Percentiles rank a stretch among this genome's conserved stretches.
phyloP scores from a whole-genome alignment of 2,888 invertebrate genomes.

The Uropetala carovei region DNA sequence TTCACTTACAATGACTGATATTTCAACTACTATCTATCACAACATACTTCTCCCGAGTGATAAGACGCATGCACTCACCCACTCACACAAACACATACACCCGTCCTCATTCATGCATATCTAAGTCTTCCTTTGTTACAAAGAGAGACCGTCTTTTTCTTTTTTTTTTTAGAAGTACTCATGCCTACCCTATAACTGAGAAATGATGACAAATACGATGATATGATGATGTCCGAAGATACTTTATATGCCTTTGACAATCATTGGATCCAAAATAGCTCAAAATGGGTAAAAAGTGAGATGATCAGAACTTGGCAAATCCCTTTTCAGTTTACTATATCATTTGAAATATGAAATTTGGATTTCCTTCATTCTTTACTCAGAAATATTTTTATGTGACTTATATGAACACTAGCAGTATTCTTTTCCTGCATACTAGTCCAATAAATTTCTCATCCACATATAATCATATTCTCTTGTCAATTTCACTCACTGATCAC shows the following conservation, averaged over 20 bases:
- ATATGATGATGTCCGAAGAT: constrained; percentile 63
- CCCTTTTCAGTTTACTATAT: constrained; percentile 55
- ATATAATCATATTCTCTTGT: constrained; percentile 50
- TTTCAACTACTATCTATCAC: constrained; percentile 68
- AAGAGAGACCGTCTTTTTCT: constrained; percentile 54
- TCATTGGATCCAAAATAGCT: constrained; percentile 61
- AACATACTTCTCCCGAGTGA: constrained; percentile 68
- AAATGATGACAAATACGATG: constrained; percentile 64
- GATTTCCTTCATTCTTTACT: constrained; percentile 44
- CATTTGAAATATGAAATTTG: constrained; percentile 58
- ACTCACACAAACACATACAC: constrained; percentile 65
- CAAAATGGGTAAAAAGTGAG: constrained; percentile 64
- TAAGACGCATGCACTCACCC: constrained; percentile 41
- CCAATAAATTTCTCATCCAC: constrained; percentile 58
- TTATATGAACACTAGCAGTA: constrained; percentile 57
- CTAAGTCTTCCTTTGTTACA: constrained; percentile 64
- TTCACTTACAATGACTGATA: constrained; percentile 68
- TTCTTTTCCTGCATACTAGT: constrained; percentile 34
- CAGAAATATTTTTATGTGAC: constrained; percentile 49
- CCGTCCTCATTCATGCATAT: constrained; percentile 60
- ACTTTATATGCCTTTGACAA: constrained; percentile 56
- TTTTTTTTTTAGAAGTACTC: constrained; percentile 46
- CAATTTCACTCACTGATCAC: constrained; percentile 56
- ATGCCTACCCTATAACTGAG: constrained; percentile 60
- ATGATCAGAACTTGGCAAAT: constrained; percentile 55